Base-by-base conservation (phyloP, 2,797 vertebrate species). In the Oreochromis mossambicus region DNA sequence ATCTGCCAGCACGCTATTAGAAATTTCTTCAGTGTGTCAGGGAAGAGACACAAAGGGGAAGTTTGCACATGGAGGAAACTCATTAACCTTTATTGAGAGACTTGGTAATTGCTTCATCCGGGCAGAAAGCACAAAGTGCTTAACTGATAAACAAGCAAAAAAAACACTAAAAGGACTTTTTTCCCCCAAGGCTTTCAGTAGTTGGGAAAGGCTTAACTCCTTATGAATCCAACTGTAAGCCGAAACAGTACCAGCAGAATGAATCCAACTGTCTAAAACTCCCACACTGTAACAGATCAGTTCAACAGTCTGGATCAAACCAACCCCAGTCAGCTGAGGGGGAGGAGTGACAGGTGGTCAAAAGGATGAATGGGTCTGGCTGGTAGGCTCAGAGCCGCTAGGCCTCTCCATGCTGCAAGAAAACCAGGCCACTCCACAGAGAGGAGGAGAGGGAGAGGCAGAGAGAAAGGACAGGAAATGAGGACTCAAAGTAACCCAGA, bases 341-440 rank as follows among this genome's bases (percentile, higher is more conserved):
- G 80, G 82, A 46, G 85, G 85, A 78, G 80, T 87, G 90, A 92
- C 93, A 94, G 91, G 90, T 92, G 93, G 87, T 87, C 54, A 41
- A 83, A 84, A 84, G 89, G 91, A 94, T 90, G 91, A 94, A 93
- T 92, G 89, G 81, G 77, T 55, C 77, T 19, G 81, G 86, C 86
- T 85, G 77, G 83, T 87, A 52, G 68, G 70, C 87, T 21, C 77
- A 87, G 84, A 89, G 87, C 81, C 61, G 77, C 73, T 3, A 76
- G 85, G 86, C 87, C 82, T 88, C 83, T 26, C 76, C 79, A 73
- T 11, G 82, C 86, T 78, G 89, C 58, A 80, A 83, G 86, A 83
- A 58, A 93, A 92, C 83, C 89, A 94, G 93, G 91, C 86, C 90
- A 90, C 83, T 83, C 82, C 15, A 21, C 78, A 34, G 10, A 82